Evolutionary conservation across 2,888 invertebrate genomes (phyloP), one percentile per base, ranked within the genome.

Genomic region (Chalcosyrphus nemorum): DNA sequence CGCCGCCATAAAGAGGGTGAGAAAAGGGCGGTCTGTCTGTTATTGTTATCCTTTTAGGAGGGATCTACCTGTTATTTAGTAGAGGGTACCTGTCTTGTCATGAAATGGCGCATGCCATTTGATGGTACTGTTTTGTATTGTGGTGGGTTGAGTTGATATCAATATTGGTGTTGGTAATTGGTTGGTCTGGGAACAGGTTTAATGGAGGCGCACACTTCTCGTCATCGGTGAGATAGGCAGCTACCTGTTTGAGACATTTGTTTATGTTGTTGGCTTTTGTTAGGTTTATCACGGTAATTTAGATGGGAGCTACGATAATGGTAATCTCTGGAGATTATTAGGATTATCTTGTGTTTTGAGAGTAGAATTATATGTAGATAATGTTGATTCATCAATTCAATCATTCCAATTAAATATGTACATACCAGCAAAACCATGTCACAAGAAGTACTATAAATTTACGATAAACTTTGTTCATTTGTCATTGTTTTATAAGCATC

Each of bases 21-120:
- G 61, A 74, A 82, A 68, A 78, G 78, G 82, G 82, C 82, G 81
- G 65, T 72, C 77, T 71, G 57, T 66, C 66, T 54, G n/a, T 61
- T 76, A 70, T 76, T 71, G 65, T 65, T 77, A 74, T 80, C 66
- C 74, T 74, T n/a, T 72, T 65, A 19, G 57, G 65, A 13, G 45
- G 66, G 21, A 29, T 66, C 76, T 76, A 76, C 76, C 76, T 76
- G 65, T 66, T 47, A 35, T 47, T 15, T 63, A 24, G 7, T 4
- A 15, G n/a, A n/a, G 35, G 27, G 15, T 50, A 71, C 72, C 61
- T 72, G 72, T 57, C 21, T 11, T 24, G 15, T 15, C 19, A 32
- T 41, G 54, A 65, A 35, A 68, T 68, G 76, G 76, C 76, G 76
- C 76, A 76, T 76, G 76, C 32, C 76, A 68, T 38, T 59, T 68